These are phyloP conservation scores for Mustelus asterias DNA, from an alignment of 2,113 vertebrate species.

Conservation along the genomic window DNA sequence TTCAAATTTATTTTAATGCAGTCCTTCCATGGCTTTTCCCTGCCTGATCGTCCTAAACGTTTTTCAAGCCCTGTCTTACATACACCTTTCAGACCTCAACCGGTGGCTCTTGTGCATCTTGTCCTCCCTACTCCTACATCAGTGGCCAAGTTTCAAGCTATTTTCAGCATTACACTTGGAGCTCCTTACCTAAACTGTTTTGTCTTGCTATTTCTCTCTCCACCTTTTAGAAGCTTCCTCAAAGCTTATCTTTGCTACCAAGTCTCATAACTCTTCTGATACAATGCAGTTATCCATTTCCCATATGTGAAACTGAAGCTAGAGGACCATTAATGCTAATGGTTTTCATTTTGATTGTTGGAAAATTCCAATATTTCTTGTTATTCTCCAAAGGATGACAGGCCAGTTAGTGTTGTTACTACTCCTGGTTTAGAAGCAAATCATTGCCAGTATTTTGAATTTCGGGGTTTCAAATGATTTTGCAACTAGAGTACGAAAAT, in stretches of 20 bases:
- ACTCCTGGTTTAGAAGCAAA: background rate
- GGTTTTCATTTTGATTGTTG: background rate
- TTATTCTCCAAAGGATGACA: background rate
- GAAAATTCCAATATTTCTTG: background rate
- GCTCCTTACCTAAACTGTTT: background rate
- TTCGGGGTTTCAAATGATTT: background rate
- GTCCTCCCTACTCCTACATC: background rate
- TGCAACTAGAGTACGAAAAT: background rate
- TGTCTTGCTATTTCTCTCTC: background rate
- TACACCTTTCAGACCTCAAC: background rate
- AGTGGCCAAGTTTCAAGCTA: background rate
- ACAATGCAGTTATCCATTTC: background rate
- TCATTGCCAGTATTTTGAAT: background rate
- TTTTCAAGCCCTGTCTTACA: background rate
- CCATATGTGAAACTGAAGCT: background rate
- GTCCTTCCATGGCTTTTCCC: background rate
- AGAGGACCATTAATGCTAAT: background rate
- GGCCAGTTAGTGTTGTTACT: background rate
- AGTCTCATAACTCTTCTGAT: background rate
- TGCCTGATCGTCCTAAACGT: background rate
- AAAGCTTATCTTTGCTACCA: background rate
- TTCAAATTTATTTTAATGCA: background rate
- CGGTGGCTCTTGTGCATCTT: background rate
- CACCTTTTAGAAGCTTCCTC: background rate
- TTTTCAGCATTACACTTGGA: background rate